Conservation (phyloP, 2,888 invertebrate species). For the Dicycla oo region DNA sequence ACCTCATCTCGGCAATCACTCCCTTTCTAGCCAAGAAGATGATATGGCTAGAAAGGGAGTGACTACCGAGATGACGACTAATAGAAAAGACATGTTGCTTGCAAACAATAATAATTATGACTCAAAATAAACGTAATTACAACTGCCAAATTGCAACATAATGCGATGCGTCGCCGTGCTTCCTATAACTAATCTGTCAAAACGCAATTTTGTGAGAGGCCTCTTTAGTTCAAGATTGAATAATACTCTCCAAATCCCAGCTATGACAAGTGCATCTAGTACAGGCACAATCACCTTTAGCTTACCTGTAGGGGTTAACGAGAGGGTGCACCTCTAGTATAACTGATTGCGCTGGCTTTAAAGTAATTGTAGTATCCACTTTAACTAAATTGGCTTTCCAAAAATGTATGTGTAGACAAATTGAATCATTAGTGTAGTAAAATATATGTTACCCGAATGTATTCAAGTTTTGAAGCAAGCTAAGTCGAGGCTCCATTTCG, state of each 20-base stretch:
- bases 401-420: conserved; percentile 37
- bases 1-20: too few species aligned
- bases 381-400: conserved; percentile 36
- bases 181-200: too few species aligned
- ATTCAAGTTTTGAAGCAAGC: conserved; percentile 50
- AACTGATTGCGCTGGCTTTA: conserved; percentile 11
- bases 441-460: conserved; percentile 26
- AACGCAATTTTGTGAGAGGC: too few species aligned
- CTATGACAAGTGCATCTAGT: conserved; percentile 6
- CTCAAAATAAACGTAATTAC: too few species aligned
- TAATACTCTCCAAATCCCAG: not conserved
- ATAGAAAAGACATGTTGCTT: too few species aligned
- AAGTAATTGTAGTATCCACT: conserved; percentile 34
- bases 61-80: too few species aligned
- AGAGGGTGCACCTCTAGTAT: conserved; percentile 33
- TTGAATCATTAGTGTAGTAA: conserved; percentile 46
- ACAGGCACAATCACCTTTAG: conserved; percentile 29
- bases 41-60: too few species aligned
- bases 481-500: conserved; percentile 49
- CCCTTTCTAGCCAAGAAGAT: too few species aligned
- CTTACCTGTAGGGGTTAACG: conserved; percentile 25
- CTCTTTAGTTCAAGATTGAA: conserved; percentile 9
- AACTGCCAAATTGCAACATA: too few species aligned
- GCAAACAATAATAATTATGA: too few species aligned
- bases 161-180: too few species aligned